A percentile compares a stretch with the other conserved stretches of the same genome.
Conservation (phyloP, 2,797 vertebrate genomes). For the Alauda arvensis region DNA sequence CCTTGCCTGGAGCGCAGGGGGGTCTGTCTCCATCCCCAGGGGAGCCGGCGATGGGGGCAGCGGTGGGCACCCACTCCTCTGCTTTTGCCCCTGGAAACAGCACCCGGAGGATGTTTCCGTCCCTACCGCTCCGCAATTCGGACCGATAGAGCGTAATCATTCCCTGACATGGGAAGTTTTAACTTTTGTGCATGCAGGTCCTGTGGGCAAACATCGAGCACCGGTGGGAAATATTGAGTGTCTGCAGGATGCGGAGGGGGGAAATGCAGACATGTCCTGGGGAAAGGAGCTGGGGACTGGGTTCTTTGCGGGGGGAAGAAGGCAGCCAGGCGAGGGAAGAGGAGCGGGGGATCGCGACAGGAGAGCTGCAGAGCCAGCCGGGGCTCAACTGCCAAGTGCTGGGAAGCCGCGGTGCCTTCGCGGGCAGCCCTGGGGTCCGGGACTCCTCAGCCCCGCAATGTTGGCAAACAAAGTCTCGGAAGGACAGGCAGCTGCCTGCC, state of each 20-base stretch:
- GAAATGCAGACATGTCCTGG: neutral
- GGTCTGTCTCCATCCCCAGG: neutral
- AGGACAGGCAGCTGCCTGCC: neutral
- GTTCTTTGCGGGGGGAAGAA: neutral
- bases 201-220: constrained; percentile 14
- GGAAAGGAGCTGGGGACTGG: neutral
- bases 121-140: neutral
- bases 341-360: neutral
- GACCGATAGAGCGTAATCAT: neutral
- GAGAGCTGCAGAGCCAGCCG: constrained; percentile 6
- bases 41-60: neutral
- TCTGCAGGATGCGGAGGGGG: neutral
- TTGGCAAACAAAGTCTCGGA: constrained; percentile 24
- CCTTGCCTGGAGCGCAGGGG: neutral
- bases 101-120: neutral
- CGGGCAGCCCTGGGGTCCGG: neutral
- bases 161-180: constrained; percentile 43
- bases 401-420: neutral
- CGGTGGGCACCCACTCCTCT: neutral
- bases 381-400: constrained; percentile 9
- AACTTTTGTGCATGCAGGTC: constrained; percentile 48
- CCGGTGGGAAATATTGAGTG: neutral
- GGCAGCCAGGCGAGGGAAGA: neutral
- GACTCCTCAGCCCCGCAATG: neutral
- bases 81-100: neutral